These are phyloP conservation scores for Ladona fulva DNA, from an alignment of 1,140 invertebrate species.

Conservation along the genomic window DNA sequence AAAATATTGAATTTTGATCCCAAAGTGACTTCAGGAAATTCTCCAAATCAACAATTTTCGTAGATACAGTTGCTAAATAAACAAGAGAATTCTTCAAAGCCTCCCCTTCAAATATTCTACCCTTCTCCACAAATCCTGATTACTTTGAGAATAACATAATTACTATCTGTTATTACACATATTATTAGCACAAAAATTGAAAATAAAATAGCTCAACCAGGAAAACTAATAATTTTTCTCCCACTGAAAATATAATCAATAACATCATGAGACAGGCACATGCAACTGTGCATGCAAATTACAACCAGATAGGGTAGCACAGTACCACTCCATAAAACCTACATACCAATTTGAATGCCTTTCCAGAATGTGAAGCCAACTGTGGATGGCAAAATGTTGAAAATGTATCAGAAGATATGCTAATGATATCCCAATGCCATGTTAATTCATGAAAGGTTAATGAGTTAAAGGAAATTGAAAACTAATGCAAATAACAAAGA, in stretches of 20 bases:
- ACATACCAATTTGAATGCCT: background rate
- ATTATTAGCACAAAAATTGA: no score
- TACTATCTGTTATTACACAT: no score
- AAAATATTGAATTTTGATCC: no score
- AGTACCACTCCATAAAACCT: background rate
- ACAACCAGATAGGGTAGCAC: background rate
- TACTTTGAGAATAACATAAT: no score
- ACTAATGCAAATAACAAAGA: no score
- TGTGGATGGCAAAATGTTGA: conserved; percentile 9
- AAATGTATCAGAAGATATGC: background rate
- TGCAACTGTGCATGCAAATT: background rate
- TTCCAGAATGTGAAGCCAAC: background rate
- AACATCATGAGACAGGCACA: conserved; percentile 1
- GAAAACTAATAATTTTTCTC: background rate
- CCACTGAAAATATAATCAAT: background rate
- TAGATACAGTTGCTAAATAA: no score
- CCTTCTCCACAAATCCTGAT: no score
- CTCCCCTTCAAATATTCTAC: no score
- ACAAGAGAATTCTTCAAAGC: no score
- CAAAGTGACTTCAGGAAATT: conserved; percentile 12
- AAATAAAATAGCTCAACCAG: no score
- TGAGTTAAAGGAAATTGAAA: no score
- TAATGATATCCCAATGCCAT: background rate
- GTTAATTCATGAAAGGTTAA: no score
- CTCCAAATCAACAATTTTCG: background rate